Percentiles rank a stretch among this genome's conserved stretches.
These are phyloP conservation scores for Drosophila busckii DNA, from an alignment of 1,140 invertebrate species.

Conservation along the genomic window DNA sequence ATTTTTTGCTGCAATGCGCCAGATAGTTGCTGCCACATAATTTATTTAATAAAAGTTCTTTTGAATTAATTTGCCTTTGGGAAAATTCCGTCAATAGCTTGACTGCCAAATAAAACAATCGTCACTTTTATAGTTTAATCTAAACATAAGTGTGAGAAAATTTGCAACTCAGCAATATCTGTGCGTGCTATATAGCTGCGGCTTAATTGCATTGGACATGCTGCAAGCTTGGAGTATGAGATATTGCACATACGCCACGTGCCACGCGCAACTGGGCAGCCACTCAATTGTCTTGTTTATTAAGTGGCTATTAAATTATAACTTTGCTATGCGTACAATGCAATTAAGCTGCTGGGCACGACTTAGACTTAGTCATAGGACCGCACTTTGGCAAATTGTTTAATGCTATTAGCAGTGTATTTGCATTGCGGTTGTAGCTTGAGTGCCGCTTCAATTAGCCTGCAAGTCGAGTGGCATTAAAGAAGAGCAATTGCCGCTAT, in stretches of 20 bases:
- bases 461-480: too few relatives aligned
- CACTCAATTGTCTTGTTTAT: slow-evolving; percentile 17
- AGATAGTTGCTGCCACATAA: slow-evolving; percentile 36
- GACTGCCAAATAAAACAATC: slow-evolving; percentile 11
- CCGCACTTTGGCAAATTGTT: too few relatives aligned
- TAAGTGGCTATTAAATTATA: slow-evolving; percentile 14
- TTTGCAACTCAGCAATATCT: too few relatives aligned
- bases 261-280: background rate
- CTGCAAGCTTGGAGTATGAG: background rate
- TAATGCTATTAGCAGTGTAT: too few relatives aligned
- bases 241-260: slow-evolving; percentile 12
- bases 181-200: background rate
- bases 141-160: slow-evolving; percentile 23
- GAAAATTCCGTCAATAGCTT: slow-evolving; percentile 27
- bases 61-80: slow-evolving; percentile 8
- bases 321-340: slow-evolving; percentile 7
- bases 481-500: too few relatives aligned
- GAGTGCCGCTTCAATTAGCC: too few relatives aligned
- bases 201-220: slow-evolving; percentile 1
- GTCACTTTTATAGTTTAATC: slow-evolving; percentile 17
- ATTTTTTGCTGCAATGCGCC: slow-evolving; percentile 30
- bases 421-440: too few relatives aligned
- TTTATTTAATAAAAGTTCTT: slow-evolving; percentile 32
- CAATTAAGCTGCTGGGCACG: slow-evolving; percentile 19
- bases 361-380: too few relatives aligned